Percentiles rank a stretch among this genome's conserved stretches.
Evolutionary conservation across 2,113 vertebrate genomes (phyloP).

Genomic region (Argyrosomus japonicus): DNA sequence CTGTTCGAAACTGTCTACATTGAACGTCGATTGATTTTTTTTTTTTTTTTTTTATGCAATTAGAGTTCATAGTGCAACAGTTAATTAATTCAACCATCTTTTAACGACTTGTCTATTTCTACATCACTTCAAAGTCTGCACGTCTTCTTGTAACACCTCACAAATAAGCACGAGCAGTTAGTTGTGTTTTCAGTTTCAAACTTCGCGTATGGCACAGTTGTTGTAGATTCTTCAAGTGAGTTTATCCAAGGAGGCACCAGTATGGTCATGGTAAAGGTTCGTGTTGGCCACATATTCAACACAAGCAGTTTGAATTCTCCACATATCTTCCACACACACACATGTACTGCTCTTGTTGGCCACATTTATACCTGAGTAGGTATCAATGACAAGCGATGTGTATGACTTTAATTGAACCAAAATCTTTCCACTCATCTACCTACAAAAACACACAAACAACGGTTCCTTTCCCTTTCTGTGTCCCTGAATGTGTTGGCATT

Average conservation of each 20-base stretch:
- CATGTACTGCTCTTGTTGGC: conserved; percentile 8
- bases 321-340: background rate
- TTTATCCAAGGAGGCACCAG: conserved; percentile 57
- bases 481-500: conserved; percentile 48
- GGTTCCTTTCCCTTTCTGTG: background rate
- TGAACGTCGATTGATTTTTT: conserved; percentile 23
- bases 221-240: conserved; percentile 28
- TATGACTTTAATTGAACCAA: background rate
- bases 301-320: background rate
- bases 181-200: background rate
- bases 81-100: conserved; percentile 6
- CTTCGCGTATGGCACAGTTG: conserved; percentile 58
- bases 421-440: conserved; percentile 15
- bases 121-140: conserved; percentile 33
- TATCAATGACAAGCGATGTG: conserved; percentile 36
- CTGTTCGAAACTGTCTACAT: conserved; percentile 14
- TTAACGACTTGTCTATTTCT: conserved; percentile 26
- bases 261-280: conserved; percentile 33
- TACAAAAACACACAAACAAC: conserved; percentile 31
- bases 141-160: conserved; percentile 3
- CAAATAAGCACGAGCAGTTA: background rate
- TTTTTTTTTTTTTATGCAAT: conserved; percentile 30
- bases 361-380: conserved; percentile 68
- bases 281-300: conserved; percentile 21
- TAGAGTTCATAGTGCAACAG: conserved; percentile 70